These are phyloP conservation scores for Iphiclides podalirius DNA, from an alignment of 2,888 invertebrate species.

Conservation along the genomic window DNA sequence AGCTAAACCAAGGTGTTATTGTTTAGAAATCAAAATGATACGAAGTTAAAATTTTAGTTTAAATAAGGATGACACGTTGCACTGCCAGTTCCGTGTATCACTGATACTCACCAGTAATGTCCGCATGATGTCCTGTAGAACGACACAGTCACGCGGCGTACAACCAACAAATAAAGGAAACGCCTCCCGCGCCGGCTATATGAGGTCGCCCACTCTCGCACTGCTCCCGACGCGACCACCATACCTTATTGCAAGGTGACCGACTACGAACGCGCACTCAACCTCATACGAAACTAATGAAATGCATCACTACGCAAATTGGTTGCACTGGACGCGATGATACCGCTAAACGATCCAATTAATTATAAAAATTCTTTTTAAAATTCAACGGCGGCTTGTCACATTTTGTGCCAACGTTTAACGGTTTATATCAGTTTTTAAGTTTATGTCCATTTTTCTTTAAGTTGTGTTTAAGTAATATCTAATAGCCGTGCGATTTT, in stretches of 20 bases:
- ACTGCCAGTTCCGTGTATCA: too few species aligned
- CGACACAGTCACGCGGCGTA: conserved; percentile 70
- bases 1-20: too few species aligned
- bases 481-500: too few species aligned
- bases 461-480: conserved; percentile 1
- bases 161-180: conserved; percentile 77
- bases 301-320: conserved; percentile 57
- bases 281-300: conserved; percentile 37
- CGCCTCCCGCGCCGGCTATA: conserved; percentile 71
- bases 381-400: conserved; percentile 33
- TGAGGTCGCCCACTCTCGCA: conserved; percentile 78
- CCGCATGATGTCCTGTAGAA: conserved; percentile 69
- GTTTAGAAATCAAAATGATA: too few species aligned
- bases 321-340: conserved; percentile 52
- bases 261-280: conserved; percentile 53
- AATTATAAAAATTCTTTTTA: conserved; percentile 44
- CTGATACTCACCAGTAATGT: conserved; percentile 71
- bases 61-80: too few species aligned
- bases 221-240: conserved; percentile 68
- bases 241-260: conserved; percentile 76
- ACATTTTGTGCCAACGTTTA: conserved; percentile 30
- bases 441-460: neutral
- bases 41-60: too few species aligned
- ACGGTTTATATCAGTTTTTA: conserved; percentile 22
- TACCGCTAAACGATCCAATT: conserved; percentile 71